Conservation (phyloP, 2,888 invertebrate genomes). For the Acrobasis repandana region DNA sequence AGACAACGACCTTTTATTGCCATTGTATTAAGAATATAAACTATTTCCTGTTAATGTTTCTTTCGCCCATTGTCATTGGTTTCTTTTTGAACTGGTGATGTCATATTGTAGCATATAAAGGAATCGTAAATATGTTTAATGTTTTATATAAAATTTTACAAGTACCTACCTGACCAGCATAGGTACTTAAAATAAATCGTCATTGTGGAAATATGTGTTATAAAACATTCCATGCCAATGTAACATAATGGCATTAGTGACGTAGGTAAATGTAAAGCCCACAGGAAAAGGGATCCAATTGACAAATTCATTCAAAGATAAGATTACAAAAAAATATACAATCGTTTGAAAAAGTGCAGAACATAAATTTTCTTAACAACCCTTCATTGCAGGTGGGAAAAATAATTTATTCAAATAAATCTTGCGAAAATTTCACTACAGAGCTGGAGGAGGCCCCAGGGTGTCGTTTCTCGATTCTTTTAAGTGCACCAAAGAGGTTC, state of each 20-base stretch:
- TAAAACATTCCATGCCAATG: neutral
- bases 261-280: too few relatives aligned
- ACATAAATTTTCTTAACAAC: conserved; percentile 70
- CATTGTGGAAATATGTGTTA: neutral
- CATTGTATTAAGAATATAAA: conserved; percentile 74
- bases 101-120: conserved; percentile 57
- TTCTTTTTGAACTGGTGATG: conserved; percentile 66
- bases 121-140: conserved; percentile 49
- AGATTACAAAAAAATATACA: conserved; percentile 30
- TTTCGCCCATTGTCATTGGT: conserved; percentile 67
- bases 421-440: conserved; percentile 65
- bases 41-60: conserved; percentile 75
- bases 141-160: conserved; percentile 36
- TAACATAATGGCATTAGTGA: too few relatives aligned
- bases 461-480: conserved; percentile 70
- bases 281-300: neutral
- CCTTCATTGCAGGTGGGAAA: conserved; percentile 78
- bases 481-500: conserved; percentile 68
- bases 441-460: conserved; percentile 64
- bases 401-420: conserved; percentile 83
- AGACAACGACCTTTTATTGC: conserved; percentile 59
- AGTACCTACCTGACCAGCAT: conserved; percentile 21
- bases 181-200: neutral
- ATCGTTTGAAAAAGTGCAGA: conserved; percentile 41
- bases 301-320: conserved; percentile 25